phyloP scores from a whole-genome alignment of 2,797 vertebrate genomes.

The Parauchenoglanis punctatus region DNA sequence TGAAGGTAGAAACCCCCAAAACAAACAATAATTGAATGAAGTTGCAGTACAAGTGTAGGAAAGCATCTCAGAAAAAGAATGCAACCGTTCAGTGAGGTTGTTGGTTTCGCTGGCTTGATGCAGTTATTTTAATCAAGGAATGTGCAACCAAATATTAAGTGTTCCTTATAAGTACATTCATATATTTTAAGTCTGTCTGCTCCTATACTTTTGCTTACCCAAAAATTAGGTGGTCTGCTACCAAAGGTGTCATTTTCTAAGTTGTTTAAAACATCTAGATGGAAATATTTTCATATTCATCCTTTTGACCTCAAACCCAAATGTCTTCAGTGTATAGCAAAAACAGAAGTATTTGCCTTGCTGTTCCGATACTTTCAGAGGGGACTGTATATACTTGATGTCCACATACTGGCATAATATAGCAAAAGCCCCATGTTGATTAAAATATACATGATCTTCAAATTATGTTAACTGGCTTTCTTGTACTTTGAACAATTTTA shows the following conservation, averaged over 20 bases:
- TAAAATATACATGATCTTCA: not conserved
- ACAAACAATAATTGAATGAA: too few species aligned
- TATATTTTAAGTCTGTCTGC: not conserved
- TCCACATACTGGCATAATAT: not conserved
- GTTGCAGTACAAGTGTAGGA: not conserved
- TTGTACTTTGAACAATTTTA: not conserved
- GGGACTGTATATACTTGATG: not conserved
- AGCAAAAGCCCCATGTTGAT: not conserved
- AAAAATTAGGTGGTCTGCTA: not conserved
- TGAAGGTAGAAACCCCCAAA: not conserved
- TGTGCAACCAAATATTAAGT: not conserved
- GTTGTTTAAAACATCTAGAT: not conserved
- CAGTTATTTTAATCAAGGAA: not conserved
- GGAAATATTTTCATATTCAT: not conserved
- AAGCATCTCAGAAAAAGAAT: not conserved
- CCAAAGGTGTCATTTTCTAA: not conserved
- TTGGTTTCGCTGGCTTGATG: too few species aligned
- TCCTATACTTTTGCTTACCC: not conserved
- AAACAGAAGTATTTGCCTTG: not conserved
- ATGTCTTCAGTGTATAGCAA: not conserved
- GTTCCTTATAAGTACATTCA: not conserved
- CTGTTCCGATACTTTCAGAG: not conserved
- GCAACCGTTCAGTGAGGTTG: too few species aligned
- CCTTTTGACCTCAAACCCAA: not conserved
- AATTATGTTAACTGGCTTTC: not conserved